phyloP scores from a whole-genome alignment of 1,140 invertebrate genomes.

The Drosophila kohkoa region DNA sequence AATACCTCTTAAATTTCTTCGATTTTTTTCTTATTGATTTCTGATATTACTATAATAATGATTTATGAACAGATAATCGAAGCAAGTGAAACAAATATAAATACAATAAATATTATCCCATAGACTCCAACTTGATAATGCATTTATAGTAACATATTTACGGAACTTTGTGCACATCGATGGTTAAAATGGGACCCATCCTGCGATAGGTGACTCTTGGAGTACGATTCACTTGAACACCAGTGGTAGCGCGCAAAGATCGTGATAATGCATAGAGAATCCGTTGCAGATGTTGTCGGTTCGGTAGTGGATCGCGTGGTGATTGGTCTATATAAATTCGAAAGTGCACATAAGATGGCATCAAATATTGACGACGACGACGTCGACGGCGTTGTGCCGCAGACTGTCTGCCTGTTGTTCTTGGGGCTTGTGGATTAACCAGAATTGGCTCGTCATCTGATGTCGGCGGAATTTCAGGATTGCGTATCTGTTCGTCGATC shows the following conservation, averaged over 20 bases:
- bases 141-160: not conserved
- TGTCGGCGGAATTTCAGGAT: not conserved
- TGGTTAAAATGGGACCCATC: not conserved
- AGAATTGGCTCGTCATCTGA: not conserved
- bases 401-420: not conserved
- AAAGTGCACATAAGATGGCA: not conserved
- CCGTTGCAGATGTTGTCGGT: conserved; percentile 1
- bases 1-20: no score
- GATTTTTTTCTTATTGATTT: no score
- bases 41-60: no score
- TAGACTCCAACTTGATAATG: no score
- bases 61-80: no score
- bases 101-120: no score
- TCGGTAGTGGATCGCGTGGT: not conserved
- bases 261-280: conserved; percentile 26
- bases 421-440: not conserved
- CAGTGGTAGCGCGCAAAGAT: not conserved
- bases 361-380: not conserved
- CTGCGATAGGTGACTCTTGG: conserved; percentile 13
- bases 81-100: not conserved
- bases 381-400: not conserved
- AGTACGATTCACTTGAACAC: not conserved
- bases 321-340: conserved; percentile 21
- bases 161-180: conserved; percentile 18
- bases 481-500: conserved; percentile 2